Conservation (phyloP, 2,113 vertebrate species). For the Pogona vitticeps region DNA sequence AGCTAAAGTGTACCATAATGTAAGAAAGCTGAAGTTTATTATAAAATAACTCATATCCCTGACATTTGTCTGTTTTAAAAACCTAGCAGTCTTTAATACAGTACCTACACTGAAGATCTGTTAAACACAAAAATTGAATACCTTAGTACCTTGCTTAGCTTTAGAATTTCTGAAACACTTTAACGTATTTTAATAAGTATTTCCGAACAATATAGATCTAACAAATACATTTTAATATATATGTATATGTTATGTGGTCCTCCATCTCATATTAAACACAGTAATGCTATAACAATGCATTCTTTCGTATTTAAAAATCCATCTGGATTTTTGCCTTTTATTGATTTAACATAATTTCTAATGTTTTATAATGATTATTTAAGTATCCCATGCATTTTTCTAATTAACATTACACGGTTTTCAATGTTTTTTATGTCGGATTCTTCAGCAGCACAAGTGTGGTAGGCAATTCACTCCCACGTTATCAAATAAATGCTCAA, state of each 20-base stretch:
- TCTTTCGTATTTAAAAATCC: not conserved
- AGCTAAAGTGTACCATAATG: not conserved
- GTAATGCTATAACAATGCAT: not conserved
- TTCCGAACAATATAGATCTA: not conserved
- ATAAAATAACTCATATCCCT: no score
- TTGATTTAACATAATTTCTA: constrained; percentile 22
- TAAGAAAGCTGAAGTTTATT: not conserved
- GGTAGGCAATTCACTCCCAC: constrained; percentile 52
- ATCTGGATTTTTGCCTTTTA: constrained; percentile 11
- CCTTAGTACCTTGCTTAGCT: not conserved
- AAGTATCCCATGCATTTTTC: constrained; percentile 42
- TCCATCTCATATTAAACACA: not conserved
- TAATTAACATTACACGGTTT: constrained; percentile 49
- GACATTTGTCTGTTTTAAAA: not conserved
- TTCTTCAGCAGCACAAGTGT: constrained; percentile 34
- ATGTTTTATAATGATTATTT: constrained; percentile 38
- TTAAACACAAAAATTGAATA: not conserved
- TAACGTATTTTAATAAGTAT: not conserved
- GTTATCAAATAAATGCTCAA: constrained; percentile 79
- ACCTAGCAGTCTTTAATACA: not conserved
- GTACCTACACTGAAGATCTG: not conserved
- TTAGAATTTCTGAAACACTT: constrained; percentile 6
- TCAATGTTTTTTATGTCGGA: constrained; percentile 53
- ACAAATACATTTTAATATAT: not conserved
- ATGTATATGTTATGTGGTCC: not conserved